Percentiles rank a stretch among this genome's conserved stretches.
Conservation (phyloP, 2,888 invertebrate species). For the Zootermopsis nevadensis region DNA sequence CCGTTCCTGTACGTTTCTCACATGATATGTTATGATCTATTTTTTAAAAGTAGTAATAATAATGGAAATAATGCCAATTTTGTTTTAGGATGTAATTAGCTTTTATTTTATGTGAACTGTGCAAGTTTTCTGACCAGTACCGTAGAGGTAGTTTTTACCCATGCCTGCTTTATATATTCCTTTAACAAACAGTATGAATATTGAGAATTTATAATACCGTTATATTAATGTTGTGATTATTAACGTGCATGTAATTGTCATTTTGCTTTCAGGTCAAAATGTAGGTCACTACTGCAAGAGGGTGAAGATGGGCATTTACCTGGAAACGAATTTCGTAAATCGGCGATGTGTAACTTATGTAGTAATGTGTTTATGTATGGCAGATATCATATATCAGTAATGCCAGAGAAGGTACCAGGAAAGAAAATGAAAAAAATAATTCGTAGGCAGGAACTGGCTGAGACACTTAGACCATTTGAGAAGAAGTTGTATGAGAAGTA, state of each 20-base stretch:
- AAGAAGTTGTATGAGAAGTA: conserved; percentile 38
- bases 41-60: not conserved
- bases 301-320: conserved; percentile 19
- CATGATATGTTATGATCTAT: no score
- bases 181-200: not conserved
- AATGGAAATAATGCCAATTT: not conserved
- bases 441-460: conserved; percentile 21
- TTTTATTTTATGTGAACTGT: not conserved
- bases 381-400: conserved; percentile 17
- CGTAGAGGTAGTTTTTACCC: not conserved
- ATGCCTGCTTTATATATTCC: no score
- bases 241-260: no score
- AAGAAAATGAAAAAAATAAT: conserved; percentile 45
- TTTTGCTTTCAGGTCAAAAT: conserved; percentile 42
- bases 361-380: conserved; percentile 39
- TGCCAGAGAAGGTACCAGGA: conserved; percentile 37
- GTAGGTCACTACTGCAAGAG: conserved; percentile 14
- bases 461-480: conserved; percentile 32
- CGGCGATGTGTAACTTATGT: conserved; percentile 44
- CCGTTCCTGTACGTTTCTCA: no score
- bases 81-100: no score
- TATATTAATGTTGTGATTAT: not conserved
- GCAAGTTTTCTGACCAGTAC: not conserved
- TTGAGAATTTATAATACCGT: not conserved
- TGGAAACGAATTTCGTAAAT: conserved; percentile 17